phyloP scores from a whole-genome alignment of 2,113 vertebrate genomes.

The Calidris pygmaea region DNA sequence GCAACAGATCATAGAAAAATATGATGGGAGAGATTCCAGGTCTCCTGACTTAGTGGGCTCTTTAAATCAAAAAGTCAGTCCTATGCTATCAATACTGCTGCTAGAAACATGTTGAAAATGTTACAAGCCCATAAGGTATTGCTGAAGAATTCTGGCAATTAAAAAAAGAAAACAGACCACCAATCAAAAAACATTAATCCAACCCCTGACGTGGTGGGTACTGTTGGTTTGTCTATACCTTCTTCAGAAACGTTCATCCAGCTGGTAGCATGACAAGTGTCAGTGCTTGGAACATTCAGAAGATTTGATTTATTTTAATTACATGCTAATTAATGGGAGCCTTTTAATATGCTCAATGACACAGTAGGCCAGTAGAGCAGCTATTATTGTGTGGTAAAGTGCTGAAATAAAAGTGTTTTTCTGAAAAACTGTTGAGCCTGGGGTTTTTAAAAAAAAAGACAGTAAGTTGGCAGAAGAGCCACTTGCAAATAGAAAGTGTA shows the following conservation, averaged over 20 bases:
- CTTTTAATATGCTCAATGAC: constrained; percentile 11
- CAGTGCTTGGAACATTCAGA: background rate
- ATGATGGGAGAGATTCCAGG: background rate
- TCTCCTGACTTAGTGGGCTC: background rate
- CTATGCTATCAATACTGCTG: background rate
- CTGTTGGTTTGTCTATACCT: background rate
- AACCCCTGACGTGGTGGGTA: background rate
- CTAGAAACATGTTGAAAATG: background rate
- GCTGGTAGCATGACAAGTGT: background rate
- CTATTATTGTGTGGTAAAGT: background rate
- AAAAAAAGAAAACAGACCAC: background rate
- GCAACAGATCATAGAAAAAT: background rate
- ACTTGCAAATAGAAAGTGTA: background rate
- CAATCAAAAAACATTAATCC: background rate
- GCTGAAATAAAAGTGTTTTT: background rate
- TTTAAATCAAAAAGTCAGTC: background rate
- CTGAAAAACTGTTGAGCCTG: background rate
- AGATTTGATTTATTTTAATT: constrained; percentile 32
- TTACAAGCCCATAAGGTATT: background rate
- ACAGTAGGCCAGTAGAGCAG: background rate
- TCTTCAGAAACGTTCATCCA: background rate
- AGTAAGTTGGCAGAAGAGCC: background rate
- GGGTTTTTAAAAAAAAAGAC: background rate
- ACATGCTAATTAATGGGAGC: background rate
- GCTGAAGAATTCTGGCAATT: background rate